Evolutionary conservation across 2,888 invertebrate genomes (phyloP).

Genomic region (Aproaerema taeniolella): DNA sequence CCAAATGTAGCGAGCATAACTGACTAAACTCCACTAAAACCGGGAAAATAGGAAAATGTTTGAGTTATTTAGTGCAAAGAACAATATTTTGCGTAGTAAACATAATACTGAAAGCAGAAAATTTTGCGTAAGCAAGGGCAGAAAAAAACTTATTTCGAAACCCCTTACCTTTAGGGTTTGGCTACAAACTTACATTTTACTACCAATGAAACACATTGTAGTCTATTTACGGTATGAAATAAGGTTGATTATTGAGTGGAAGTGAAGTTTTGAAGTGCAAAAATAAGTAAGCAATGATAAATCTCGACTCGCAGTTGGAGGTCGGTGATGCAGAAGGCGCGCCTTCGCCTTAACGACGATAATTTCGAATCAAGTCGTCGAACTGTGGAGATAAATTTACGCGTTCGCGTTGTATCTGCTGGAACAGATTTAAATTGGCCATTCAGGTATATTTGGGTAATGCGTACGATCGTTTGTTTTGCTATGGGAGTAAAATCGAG

Average conservation of each 20-base stretch:
- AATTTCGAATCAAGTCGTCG: constrained; percentile 53
- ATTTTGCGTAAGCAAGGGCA: constrained; percentile 29
- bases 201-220: constrained; percentile 9
- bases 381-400: constrained; percentile 53
- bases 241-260: not conserved
- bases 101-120: constrained; percentile 37
- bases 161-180: constrained; percentile 45
- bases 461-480: not conserved
- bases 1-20: not conserved
- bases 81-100: constrained; percentile 40
- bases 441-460: constrained; percentile 32
- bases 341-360: constrained; percentile 59
- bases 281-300: constrained; percentile 39
- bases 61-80: constrained; percentile 11
- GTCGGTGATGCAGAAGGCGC: constrained; percentile 52
- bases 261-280: constrained; percentile 9
- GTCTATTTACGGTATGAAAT: constrained; percentile 11
- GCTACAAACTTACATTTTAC: constrained; percentile 19
- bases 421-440: constrained; percentile 58
- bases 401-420: constrained; percentile 34
- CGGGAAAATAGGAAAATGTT: not conserved
- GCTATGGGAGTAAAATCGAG: constrained; percentile 21
- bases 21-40: not conserved
- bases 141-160: constrained; percentile 40
- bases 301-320: constrained; percentile 53